These are phyloP conservation scores for Meloidogyne floridensis DNA, from an alignment of 1,140 invertebrate genomes.

Conservation along the genomic window DNA sequence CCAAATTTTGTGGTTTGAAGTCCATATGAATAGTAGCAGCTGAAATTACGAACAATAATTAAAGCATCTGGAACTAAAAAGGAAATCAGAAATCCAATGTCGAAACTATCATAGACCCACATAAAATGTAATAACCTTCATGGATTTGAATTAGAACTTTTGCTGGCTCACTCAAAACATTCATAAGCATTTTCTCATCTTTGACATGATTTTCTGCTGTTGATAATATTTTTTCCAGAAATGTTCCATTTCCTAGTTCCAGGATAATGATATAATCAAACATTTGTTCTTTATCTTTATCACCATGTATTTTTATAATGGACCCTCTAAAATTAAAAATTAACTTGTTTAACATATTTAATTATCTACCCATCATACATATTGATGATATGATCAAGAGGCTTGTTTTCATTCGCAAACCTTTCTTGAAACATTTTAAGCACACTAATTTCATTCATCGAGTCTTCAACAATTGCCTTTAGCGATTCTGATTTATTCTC, in stretches of 20 bases:
- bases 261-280: neutral
- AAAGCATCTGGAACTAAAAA: no score
- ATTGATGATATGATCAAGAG: neutral
- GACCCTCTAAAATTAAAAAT: neutral
- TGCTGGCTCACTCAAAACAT: neutral
- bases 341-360: neutral
- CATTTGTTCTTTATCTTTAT: neutral
- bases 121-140: neutral
- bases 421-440: neutral
- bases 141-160: neutral
- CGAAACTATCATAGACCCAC: no score
- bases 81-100: no score
- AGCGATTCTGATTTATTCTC: neutral
- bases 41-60: neutral
- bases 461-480: neutral
- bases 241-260: constrained; percentile 2
- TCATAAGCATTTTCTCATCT: neutral
- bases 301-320: neutral
- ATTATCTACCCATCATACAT: neutral
- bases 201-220: neutral
- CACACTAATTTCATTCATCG: neutral
- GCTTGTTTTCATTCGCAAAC: neutral
- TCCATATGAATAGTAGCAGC: neutral
- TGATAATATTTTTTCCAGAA: neutral
- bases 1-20: neutral